Evolutionary conservation across 1,140 invertebrate species (phyloP).

Genomic region (Drosophila varians): DNA sequence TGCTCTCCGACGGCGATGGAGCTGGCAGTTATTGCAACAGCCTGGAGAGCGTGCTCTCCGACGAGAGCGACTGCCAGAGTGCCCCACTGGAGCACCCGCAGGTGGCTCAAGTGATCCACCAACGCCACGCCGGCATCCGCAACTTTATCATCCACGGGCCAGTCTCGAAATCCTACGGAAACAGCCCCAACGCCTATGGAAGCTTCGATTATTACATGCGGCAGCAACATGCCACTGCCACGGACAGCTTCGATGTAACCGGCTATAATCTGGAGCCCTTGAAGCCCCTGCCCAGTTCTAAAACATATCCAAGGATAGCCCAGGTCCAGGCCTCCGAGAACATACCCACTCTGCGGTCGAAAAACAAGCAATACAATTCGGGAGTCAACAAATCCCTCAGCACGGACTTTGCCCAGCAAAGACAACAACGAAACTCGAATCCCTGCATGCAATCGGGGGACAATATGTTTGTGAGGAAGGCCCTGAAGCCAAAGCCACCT

Average conservation of each 20-base stretch:
- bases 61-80: conserved; percentile 91
- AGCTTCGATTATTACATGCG: conserved; percentile 83
- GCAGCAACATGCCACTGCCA: conserved; percentile 27
- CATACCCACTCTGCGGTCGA: conserved; percentile 74
- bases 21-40: conserved; percentile 87
- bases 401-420: conserved; percentile 79
- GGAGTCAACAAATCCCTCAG: conserved; percentile 80
- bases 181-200: conserved; percentile 85
- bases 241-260: conserved; percentile 76
- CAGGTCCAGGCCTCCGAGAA: conserved; percentile 53
- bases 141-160: conserved; percentile 78
- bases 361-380: conserved; percentile 80
- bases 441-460: conserved; percentile 53
- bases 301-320: conserved; percentile 72
- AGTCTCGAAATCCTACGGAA: conserved; percentile 86
- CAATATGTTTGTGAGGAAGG: conserved; percentile 62
- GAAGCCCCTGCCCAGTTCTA: conserved; percentile 69
- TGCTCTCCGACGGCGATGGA: conserved; percentile 87
- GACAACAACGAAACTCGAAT: conserved; percentile 75
- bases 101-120: conserved; percentile 73
- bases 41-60: conserved; percentile 90
- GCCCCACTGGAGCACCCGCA: conserved; percentile 87
- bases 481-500: conserved; percentile 68
- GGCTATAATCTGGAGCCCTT: conserved; percentile 72
- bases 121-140: conserved; percentile 72